Base-by-base conservation (phyloP, 2,113 vertebrate genomes). In the Austrofundulus limnaeus region DNA sequence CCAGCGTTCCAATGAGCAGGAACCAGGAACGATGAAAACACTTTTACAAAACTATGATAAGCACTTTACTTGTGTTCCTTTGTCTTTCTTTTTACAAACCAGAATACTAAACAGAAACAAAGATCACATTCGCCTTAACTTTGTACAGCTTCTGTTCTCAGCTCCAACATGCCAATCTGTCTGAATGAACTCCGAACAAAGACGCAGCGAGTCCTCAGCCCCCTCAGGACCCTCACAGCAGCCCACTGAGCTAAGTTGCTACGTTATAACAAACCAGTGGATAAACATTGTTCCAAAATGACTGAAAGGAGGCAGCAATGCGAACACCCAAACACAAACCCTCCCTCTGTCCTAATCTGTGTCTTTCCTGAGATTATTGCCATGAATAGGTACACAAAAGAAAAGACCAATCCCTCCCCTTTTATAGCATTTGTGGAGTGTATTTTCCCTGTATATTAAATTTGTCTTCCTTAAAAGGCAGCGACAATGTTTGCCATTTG, bases 391-490 rank as follows among this genome's bases (percentile, higher is more conserved):
- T 25, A 38, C 41, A 63, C 74, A 72, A 77, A 65, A 73, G 80
- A 80, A 68, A 61, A 66, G 84, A 88, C 72, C 78, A 80, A 73
- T 87, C 87, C 76, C 88, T 70, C 81, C 74, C 72, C 70, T 78
- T 82, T 87, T 82, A 85, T 71, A 58, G 76, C 42, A 71, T 84
- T 87, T 81, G 80, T 73, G 69, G 68, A 81, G 84, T 88, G 81
- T 88, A 82, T 88, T 85, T 82, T 77, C 81, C 63, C 74, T 82
- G 85, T 88, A 88, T 87, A 89, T 89, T 86, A 84, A 85, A 90
- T 87, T 72, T 85, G 84, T 80, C 77, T 77, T 71, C 70, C 77
- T 80, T 72, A 62, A 78, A 79, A 72, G 57, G 52, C 65, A 28
- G 28, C 66, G 74, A 73, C 79, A n/a, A 77, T 75, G 84, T 85